Percentiles rank a stretch among this genome's conserved stretches.
Evolutionary conservation across 2,113 vertebrate species (phyloP).

Genomic region (Pollachius pollachius): DNA sequence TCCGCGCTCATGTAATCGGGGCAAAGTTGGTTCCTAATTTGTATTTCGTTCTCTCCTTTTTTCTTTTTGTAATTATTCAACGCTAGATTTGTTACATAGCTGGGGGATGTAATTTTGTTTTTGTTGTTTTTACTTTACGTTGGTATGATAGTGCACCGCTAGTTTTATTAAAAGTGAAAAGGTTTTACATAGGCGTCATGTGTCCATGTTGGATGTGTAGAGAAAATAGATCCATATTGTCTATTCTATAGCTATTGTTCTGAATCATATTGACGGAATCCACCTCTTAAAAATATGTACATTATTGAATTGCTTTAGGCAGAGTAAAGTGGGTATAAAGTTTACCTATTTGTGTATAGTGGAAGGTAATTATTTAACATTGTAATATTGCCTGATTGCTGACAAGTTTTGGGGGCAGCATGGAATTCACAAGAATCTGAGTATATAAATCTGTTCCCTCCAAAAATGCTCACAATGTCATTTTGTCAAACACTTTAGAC

Average conservation of each 20-base stretch:
- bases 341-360: constrained; percentile 80
- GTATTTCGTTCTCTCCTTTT: constrained; percentile 14
- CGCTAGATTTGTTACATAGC: constrained; percentile 74
- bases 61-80: constrained; percentile 59
- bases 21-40: constrained; percentile 24
- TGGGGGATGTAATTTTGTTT: constrained; percentile 69
- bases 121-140: constrained; percentile 34
- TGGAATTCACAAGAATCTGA: constrained; percentile 53
- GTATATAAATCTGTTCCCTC: constrained; percentile 32
- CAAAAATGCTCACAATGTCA: constrained; percentile 33
- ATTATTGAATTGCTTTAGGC: constrained; percentile 74
- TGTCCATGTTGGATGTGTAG: constrained; percentile 86
- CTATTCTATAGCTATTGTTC: constrained; percentile 84
- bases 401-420: constrained; percentile 62
- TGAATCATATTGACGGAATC: constrained; percentile 71
- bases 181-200: constrained; percentile 82
- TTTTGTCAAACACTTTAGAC: constrained; percentile 40
- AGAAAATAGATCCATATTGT: constrained; percentile 77
- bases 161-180: constrained; percentile 76
- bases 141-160: constrained; percentile 70
- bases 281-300: constrained; percentile 76
- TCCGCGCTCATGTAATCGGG: constrained; percentile 54
- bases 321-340: constrained; percentile 68
- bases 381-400: constrained; percentile 59
- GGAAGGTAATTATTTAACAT: constrained; percentile 78